phyloP scores from a whole-genome alignment of 2,888 invertebrate genomes.

The Diarsia dahlii region DNA sequence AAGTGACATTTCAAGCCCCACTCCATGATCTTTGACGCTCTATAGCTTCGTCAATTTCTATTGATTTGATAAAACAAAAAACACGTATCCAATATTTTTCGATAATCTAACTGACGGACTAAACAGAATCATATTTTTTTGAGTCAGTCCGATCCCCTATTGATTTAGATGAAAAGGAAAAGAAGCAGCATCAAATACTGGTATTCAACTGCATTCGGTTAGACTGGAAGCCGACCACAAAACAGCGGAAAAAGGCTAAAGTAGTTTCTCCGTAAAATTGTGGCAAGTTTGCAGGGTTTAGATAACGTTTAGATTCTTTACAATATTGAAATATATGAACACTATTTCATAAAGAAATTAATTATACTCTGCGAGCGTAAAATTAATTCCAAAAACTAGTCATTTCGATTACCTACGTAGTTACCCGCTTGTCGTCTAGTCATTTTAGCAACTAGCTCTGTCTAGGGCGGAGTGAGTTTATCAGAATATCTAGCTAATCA shows the following conservation, averaged over 20 bases:
- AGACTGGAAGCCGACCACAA: neutral
- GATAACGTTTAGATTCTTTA: neutral
- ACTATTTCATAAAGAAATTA: constrained; percentile 28
- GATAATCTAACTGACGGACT: too few relatives aligned
- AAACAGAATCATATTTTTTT: too few relatives aligned
- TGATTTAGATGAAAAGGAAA: neutral
- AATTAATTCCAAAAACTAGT: constrained; percentile 45
- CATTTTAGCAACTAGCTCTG: constrained; percentile 3
- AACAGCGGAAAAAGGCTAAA: neutral
- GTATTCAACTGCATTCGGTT: neutral
- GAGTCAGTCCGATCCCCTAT: too few relatives aligned
- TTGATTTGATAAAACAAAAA: too few relatives aligned
- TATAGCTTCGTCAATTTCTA: too few relatives aligned
- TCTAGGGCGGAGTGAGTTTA: constrained; percentile 16
- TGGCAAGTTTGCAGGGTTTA: neutral
- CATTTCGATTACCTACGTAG: constrained; percentile 38
- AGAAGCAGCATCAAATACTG: neutral
- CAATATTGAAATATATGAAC: constrained; percentile 23
- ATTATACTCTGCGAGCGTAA: neutral
- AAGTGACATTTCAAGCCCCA: too few relatives aligned
- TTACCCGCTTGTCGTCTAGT: too few relatives aligned
- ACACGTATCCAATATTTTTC: too few relatives aligned
- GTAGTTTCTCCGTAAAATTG: neutral
- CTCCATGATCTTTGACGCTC: too few relatives aligned
- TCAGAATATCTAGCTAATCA: constrained; percentile 1